These are phyloP conservation scores for Dendrolimus kikuchii DNA, from an alignment of 1,140 invertebrate genomes.

Conservation along the genomic window DNA sequence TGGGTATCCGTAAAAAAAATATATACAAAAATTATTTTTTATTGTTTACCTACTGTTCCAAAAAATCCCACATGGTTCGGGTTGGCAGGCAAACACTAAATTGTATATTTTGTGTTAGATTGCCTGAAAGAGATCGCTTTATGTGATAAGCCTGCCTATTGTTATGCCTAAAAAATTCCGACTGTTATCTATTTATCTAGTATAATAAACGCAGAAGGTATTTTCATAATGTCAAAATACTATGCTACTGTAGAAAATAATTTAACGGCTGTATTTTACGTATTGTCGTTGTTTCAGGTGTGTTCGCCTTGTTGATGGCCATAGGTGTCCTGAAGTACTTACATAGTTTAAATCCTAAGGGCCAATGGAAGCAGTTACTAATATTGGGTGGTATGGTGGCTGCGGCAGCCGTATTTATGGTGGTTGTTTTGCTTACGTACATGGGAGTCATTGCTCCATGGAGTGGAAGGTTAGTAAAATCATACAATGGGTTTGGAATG, in stretches of 20 bases:
- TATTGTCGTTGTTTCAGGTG: conserved; percentile 75
- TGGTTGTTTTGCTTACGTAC: conserved; percentile 93
- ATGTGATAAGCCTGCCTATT: too few species aligned
- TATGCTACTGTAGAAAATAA: not conserved
- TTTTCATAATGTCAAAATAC: not conserved
- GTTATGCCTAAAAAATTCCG: too few species aligned
- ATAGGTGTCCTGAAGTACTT: conserved; percentile 91
- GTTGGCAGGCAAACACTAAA: too few species aligned
- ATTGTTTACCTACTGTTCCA: too few species aligned
- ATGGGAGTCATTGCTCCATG: conserved; percentile 96
- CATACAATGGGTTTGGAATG: not conserved
- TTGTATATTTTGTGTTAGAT: too few species aligned
- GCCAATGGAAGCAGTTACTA: conserved; percentile 95
- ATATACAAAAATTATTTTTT: too few species aligned
- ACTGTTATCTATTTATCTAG: too few species aligned
- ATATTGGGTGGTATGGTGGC: conserved; percentile 82
- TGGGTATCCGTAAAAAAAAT: too few species aligned
- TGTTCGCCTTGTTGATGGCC: conserved; percentile 95
- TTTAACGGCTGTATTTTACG: too few species aligned
- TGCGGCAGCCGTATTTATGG: conserved; percentile 87
- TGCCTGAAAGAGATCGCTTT: too few species aligned
- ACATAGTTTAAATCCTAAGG: conserved; percentile 89
- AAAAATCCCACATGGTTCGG: too few species aligned
- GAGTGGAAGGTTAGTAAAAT: conserved; percentile 87
- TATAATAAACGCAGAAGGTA: too few species aligned